phyloP scores from a whole-genome alignment of 2,797 vertebrate genomes.

The Catostomus latipinnis region DNA sequence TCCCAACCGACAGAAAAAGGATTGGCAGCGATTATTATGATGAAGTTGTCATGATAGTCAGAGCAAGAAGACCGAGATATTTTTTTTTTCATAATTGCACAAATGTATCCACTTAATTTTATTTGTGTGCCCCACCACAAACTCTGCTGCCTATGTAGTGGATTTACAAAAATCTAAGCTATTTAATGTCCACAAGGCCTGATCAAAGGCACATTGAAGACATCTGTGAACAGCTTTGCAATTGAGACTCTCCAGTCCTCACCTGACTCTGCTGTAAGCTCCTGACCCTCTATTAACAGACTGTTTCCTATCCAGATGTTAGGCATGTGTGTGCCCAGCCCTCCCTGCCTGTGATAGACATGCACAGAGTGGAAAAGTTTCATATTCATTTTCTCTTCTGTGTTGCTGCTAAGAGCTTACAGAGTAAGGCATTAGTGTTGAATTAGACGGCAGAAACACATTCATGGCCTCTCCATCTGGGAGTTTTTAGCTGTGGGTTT shows the following conservation, averaged over 20 bases:
- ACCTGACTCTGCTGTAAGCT: conserved; percentile 40
- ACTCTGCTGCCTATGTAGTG: not conserved
- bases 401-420: conserved; percentile 42
- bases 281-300: conserved; percentile 27
- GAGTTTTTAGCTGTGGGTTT: conserved; percentile 39
- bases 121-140: too few species aligned
- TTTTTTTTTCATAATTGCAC: too few species aligned
- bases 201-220: conserved; percentile 37
- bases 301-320: conserved; percentile 40
- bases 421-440: conserved; percentile 35
- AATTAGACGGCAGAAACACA: conserved; percentile 32
- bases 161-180: conserved; percentile 27
- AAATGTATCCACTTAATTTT: too few species aligned
- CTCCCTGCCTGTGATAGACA: conserved; percentile 9
- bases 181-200: conserved; percentile 31
- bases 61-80: too few species aligned
- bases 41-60: too few species aligned
- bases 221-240: conserved; percentile 44
- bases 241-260: conserved; percentile 28
- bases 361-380: conserved; percentile 23
- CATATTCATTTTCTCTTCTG: conserved; percentile 34
- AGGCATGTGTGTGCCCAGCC: conserved; percentile 19
- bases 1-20: too few species aligned
- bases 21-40: too few species aligned
- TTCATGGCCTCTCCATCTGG: conserved; percentile 43